phyloP scores from a whole-genome alignment of 2,888 invertebrate species.

The Apamea monoglypha region DNA sequence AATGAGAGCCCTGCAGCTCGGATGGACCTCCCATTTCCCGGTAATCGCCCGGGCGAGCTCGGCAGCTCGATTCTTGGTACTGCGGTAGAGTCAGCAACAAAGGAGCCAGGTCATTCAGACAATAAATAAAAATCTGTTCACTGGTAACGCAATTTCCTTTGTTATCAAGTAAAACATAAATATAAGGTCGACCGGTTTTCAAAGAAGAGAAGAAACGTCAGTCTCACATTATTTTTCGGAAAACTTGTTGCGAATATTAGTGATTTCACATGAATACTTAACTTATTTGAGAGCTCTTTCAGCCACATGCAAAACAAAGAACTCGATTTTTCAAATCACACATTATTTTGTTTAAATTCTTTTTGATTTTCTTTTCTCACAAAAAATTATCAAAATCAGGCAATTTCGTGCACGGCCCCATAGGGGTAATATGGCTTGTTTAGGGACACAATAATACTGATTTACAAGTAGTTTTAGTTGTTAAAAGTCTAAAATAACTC shows the following conservation, averaged over 20 bases:
- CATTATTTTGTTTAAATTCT: no score
- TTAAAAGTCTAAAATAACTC: neutral
- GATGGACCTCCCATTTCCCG: slow-evolving; percentile 13
- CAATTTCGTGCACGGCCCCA: no score
- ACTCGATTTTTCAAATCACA: no score
- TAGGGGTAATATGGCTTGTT: neutral
- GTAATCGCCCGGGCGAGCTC: slow-evolving; percentile 42
- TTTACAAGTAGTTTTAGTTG: neutral
- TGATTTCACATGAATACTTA: slow-evolving; percentile 12
- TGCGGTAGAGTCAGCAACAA: neutral
- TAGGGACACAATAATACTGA: no score
- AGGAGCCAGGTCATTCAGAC: neutral
- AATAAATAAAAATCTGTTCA: no score
- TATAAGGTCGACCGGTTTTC: no score
- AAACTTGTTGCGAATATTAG: slow-evolving; percentile 26
- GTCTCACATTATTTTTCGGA: neutral
- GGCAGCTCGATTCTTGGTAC: neutral
- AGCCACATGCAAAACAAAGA: neutral
- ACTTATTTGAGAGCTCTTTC: no score
- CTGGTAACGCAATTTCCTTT: no score
- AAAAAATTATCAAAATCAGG: no score
- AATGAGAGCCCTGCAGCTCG: slow-evolving; percentile 23
- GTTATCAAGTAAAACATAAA: no score
- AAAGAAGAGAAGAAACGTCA: neutral
- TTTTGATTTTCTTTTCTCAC: no score